These are phyloP conservation scores for Tapera naevia DNA, from an alignment of 2,797 vertebrate species.

Conservation along the genomic window DNA sequence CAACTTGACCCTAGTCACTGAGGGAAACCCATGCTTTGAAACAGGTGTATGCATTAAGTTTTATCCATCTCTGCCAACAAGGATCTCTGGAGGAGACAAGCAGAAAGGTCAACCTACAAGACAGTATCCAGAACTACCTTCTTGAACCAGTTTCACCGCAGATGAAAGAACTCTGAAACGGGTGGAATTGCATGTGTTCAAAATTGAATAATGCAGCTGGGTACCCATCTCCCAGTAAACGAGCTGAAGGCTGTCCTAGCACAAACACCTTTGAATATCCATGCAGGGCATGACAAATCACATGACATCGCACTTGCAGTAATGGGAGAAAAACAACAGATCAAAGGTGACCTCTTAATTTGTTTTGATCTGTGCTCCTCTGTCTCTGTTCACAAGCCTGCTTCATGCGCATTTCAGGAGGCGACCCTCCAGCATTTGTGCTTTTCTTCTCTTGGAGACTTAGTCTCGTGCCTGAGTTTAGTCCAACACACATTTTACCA, in stretches of 20 bases:
- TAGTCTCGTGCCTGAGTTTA: background rate
- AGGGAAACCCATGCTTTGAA: background rate
- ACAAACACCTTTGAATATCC: background rate
- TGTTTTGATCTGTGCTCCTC: slow-evolving; percentile 4
- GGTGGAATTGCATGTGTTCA: background rate
- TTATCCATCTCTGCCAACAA: background rate
- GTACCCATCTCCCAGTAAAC: background rate
- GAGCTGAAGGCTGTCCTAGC: background rate
- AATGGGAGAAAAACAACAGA: background rate
- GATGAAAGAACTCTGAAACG: background rate
- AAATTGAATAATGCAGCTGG: background rate
- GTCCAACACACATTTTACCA: slow-evolving; percentile 32
- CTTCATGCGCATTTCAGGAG: background rate
- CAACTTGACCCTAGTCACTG: background rate
- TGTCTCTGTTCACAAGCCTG: background rate
- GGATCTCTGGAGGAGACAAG: background rate
- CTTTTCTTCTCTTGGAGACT: slow-evolving; percentile 9
- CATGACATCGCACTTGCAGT: background rate
- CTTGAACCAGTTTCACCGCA: background rate
- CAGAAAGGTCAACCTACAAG: background rate
- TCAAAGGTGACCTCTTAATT: slow-evolving; percentile 12
- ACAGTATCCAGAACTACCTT: background rate
- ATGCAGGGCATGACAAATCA: background rate
- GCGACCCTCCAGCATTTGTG: background rate
- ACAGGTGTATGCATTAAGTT: background rate